Base-by-base conservation (phyloP, 2,888 invertebrate species). In the Drosophila heteroneura region DNA sequence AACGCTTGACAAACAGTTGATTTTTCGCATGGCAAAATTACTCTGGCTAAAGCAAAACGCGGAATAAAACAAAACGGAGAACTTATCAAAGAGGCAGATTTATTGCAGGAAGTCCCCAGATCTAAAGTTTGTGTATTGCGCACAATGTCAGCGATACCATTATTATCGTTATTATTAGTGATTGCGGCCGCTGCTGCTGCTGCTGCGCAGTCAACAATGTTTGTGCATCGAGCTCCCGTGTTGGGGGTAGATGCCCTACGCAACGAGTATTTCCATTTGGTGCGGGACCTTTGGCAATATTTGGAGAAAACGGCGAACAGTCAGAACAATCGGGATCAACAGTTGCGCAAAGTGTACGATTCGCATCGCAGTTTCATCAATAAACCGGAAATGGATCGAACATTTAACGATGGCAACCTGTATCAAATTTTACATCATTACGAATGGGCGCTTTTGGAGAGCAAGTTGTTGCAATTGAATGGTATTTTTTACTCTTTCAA, bases 401-500 rank as follows among this genome's bases (percentile, higher is more conserved):
- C 68, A 47, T 93, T 92, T 70, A 65, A 78, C 22, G 66, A 78
- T 19, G 74, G 77, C 33, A 76, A 88, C 33, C 90, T 89, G 57
- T 93, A 92, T 71, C 86, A 84, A 28, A 79, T 93, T 47, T 89
- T 87, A 76, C 93, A 94, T 62, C 94, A 95, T 9, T 96, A 96
- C 95, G 93, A 96, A 73, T 97, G 97, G 96, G 94, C 94, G 41
- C 94, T 95, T 64, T 94, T 95, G 2, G 94, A 95, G 70, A 94
- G 94, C 39, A 96, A 96, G 90, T 91, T 96, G 83, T 93, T 94
- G 54, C 93, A 95, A 26, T 94, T 97, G 37, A 95, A 96, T 74
- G 95, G 95, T 0, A 92, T 96, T 62, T 97, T 97, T 91, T 95
- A 94, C 75, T 95, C 94, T 54, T 97, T 96, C 91, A 93, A 96